These are phyloP conservation scores for Ophion ventricosus DNA, from an alignment of 2,888 invertebrate species.

Conservation along the genomic window DNA sequence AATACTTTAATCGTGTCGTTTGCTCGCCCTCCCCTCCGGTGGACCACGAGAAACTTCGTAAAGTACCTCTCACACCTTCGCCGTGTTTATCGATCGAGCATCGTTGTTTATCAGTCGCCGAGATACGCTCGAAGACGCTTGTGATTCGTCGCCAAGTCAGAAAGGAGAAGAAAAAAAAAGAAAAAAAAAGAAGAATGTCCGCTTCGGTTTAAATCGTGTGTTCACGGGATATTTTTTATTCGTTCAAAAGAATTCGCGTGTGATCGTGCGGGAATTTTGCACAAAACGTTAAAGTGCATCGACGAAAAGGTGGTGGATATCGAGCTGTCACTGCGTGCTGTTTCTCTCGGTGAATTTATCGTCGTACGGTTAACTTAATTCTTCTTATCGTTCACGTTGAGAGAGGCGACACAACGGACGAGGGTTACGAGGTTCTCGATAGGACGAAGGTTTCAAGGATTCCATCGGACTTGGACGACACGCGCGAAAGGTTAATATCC, in stretches of 20 bases:
- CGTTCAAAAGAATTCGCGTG: conserved; percentile 1
- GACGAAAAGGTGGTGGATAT: conserved; percentile 23
- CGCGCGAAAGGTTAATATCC: not conserved
- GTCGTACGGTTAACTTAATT: not conserved
- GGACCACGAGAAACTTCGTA: not conserved
- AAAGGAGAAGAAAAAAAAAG: not conserved
- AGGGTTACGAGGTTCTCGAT: not conserved
- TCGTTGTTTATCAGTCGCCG: conserved; percentile 24
- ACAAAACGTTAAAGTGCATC: conserved; percentile 13
- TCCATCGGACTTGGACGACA: not conserved
- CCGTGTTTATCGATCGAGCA: conserved; percentile 8
- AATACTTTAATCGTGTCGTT: not conserved
- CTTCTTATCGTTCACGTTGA: not conserved
- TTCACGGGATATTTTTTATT: not conserved
- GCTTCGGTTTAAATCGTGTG: not conserved
- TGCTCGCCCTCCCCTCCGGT: not conserved
- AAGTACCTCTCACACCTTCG: not conserved
- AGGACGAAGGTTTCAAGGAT: not conserved
- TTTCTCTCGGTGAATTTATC: not conserved
- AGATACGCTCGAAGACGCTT: not conserved
- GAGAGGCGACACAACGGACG: too few species aligned
- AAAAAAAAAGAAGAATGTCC: not conserved
- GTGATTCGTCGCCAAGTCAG: conserved; percentile 1
- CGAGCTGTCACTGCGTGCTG: not conserved
- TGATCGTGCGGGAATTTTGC: conserved; percentile 25